Base-by-base conservation (phyloP, 2,113 vertebrate species). In the Corythoichthys haematopterus region DNA sequence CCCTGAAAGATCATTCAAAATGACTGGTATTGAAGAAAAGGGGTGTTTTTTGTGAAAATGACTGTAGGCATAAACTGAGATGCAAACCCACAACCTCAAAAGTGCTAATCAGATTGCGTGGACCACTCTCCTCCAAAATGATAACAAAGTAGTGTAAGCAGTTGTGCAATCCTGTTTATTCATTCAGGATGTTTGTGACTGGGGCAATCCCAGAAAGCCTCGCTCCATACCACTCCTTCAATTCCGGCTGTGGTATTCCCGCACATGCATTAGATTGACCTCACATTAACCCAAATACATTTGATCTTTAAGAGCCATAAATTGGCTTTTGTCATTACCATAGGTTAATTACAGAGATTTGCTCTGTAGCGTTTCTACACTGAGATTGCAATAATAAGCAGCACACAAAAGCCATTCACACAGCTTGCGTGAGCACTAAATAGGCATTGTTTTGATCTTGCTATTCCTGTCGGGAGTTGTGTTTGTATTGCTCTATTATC, bases 231-330 rank as follows among this genome's bases (percentile, higher is more conserved):
- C 67, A 75, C 72, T 65, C 46, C 76, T 82, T 79, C 84, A 85
- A 80, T 88, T 83, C 80, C 75, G 64, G 69, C 70, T 20, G 72
- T 48, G 77, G 78, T 88, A 87, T 90, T 88, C 84, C 80, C 67
- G 46, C 83, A 77, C 88, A 87, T 88, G 88, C 84, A 85, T 90
- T 88, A 81, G 81, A 86, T 81, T 88, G 87, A 87, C 89, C 89
- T 88, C 84, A 87, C 82, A 88, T 89, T 89, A 89, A 90, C 87
- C 88, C 85, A 86, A 82, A 87, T 87, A 89, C 81, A 88, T 89
- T 89, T 88, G 89, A 90, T 90, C 86, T 90, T 89, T 90, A 90
- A 88, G 83, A 88, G 83, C 85, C 89, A 89, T 87, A 88, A 89
- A 87, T 87, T 87, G 85, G 85, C 88, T 88, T 88, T 88, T 88